Base-by-base conservation (phyloP, 2,113 vertebrate species). In the Chauna torquata region DNA sequence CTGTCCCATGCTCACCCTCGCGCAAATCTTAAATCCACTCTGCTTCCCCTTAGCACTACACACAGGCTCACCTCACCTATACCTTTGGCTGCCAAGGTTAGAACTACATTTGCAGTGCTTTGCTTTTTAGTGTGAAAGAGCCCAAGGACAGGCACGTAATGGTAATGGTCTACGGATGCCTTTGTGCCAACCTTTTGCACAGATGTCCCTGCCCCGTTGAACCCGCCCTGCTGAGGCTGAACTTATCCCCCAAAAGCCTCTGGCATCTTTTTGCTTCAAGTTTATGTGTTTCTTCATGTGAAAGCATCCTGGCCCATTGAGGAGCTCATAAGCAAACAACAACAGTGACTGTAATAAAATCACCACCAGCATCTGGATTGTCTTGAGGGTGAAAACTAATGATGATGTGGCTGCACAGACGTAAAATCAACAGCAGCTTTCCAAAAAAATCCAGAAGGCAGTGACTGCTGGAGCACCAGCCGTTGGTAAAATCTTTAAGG, bases 381-480 rank as follows among this genome's bases (percentile, higher is more conserved):
- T 83, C 89, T 65, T 11, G 54, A 64, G 78, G 42, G 54, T 64
- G 78, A 66, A 82, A 90, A 22, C 28, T 34, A 84, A 42, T 4
- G 32, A 50, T 42, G n/a, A 22, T 38, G 86, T 57, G 77, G 58
- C 71, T 72, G 49, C 49, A 77, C 12, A 88, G 59, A 50, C 65
- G 17, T 50, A 70, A 91, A 94, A 82, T 62, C 86, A 70, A 70
- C 89, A 79, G 61, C 70, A 87, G 61, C 40, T 82, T 89, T 86
- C 78, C 64, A 38, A 28, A 34, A 88, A 80, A 76, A 49, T 62
- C 36, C 82, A 59, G 66, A 72, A 62, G 55, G 79, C 45, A 20
- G 66, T 1, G n/a, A 28, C 62, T n/a, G 49, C 28, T 66, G 82
- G 30, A 82, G 78, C 25, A 70, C 4, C 66, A 62, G 22, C 16